phyloP scores from a whole-genome alignment of 2,797 vertebrate species.

The Acipenser ruthenus region DNA sequence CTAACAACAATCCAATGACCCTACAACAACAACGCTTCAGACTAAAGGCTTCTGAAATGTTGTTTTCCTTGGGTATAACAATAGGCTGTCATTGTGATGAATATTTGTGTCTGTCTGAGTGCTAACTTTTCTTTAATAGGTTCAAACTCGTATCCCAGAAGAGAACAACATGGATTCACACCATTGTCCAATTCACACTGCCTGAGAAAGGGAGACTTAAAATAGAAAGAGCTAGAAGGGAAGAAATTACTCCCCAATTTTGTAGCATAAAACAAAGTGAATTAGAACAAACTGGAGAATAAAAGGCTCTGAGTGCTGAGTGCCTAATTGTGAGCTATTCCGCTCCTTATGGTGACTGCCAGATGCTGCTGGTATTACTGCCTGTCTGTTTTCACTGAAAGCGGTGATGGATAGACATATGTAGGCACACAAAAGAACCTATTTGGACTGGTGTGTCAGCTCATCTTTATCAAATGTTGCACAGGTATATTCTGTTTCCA shows the following conservation, averaged over 20 bases:
- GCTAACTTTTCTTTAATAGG: conserved; percentile 81
- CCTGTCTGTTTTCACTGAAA: conserved; percentile 55
- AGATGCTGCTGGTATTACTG: conserved; percentile 70
- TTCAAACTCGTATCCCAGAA: conserved; percentile 26
- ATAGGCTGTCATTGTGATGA: conserved; percentile 64
- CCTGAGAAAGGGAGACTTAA: too few species aligned
- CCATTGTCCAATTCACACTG: conserved; percentile 42
- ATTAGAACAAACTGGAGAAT: conserved; percentile 68
- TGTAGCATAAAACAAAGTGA: conserved; percentile 43
- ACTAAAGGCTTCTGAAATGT: conserved; percentile 15
- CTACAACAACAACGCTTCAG: too few species aligned
- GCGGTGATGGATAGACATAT: conserved; percentile 84
- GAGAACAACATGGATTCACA: conserved; percentile 43
- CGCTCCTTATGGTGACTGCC: conserved; percentile 74
- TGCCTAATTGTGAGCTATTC: conserved; percentile 76
- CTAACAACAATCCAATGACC: too few species aligned
- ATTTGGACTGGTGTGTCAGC: conserved; percentile 97
- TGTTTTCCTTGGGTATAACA: conserved; percentile 56
- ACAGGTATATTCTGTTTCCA: conserved; percentile 96
- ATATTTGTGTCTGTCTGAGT: conserved; percentile 62
- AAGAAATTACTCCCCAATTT: conserved; percentile 48
- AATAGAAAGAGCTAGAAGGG: conserved; percentile 35
- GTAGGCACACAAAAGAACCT: conserved; percentile 89
- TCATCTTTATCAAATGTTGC: conserved; percentile 98
- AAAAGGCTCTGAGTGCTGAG: conserved; percentile 70